Conservation (phyloP, 30 jellyfish, hydroid and myxozoan genomes). For the Pelagia noctiluca region DNA sequence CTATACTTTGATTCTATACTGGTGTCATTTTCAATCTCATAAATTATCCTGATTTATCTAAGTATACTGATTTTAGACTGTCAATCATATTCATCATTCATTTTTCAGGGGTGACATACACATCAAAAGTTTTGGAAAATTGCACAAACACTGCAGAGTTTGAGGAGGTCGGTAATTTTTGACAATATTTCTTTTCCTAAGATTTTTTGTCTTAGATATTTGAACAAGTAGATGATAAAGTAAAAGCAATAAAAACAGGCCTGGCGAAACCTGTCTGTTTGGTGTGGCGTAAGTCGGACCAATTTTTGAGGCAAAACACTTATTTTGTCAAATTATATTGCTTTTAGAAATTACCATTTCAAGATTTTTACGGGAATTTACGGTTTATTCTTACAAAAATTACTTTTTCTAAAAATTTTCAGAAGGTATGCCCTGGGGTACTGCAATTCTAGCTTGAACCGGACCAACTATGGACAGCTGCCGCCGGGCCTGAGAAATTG, state of each 20-base stretch:
- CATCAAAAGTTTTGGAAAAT: conserved; percentile 43
- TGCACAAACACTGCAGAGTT: conserved; percentile 53
- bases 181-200: not conserved
- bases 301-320: too few species aligned
- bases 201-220: not conserved
- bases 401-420: too few species aligned
- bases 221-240: not conserved
- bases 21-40: not conserved
- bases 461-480: too few species aligned
- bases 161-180: conserved; percentile 52
- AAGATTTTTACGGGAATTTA: too few species aligned
- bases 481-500: too few species aligned
- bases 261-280: too few species aligned
- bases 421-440: too few species aligned
- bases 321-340: too few species aligned
- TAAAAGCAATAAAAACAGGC: not conserved
- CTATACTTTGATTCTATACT: not conserved
- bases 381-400: too few species aligned
- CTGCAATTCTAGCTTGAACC: too few species aligned
- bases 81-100: not conserved
- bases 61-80: not conserved
- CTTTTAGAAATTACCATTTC: too few species aligned
- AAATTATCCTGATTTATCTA: not conserved
- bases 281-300: too few species aligned
- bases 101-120: conserved; percentile 72